Base-by-base conservation (phyloP, 2,888 invertebrate genomes). In the Acleris sparsana region DNA sequence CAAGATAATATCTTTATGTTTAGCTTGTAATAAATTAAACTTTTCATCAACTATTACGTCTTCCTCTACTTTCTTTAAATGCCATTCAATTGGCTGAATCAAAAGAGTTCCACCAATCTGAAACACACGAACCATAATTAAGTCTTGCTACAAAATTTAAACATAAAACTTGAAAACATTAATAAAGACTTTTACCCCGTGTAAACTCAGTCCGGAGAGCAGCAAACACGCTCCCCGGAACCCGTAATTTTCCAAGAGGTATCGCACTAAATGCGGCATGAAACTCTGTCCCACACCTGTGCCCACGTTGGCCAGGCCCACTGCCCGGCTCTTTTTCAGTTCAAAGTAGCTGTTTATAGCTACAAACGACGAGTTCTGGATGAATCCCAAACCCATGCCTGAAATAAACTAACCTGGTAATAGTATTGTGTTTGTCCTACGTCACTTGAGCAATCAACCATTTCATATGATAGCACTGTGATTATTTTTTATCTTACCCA, bases 241-340 rank as follows among this genome's bases (percentile, higher is more conserved):
- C 56, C 94, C 94, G 81, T 94, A 96, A 72, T 93, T 88, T 71
- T 94, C 94, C 70, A 96, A 82, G 56, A 96, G 93, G 75, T 94
- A 93, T 55, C 94, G 91, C 64, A 96, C 94, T 71, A 96, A 87
- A 77, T 95, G 95, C 3, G 96, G 96, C 93, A 96, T 95, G 68
- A 95, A 80, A 82, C 96, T 95, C 81, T 96, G 96, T 3, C 96
- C 96, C 29, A 96, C 84, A 68, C 96, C 96, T 70, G 96, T 96
- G 63, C 96, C 96, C 29, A 95, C 95, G 87, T 96, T 94, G 0
- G 96, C 94, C 39, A 96, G 87, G 2, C 96, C 96, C 62, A 96
- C 95, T n/a, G 96, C 96, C 49, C 95, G 93, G 68, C 95, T 95
- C 73, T 95, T 94, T 79, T 91, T 94, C 64, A 91, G 89, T 66